These are phyloP conservation scores for Melangyna quadrimaculata DNA, from an alignment of 2,888 invertebrate species.

Conservation along the genomic window DNA sequence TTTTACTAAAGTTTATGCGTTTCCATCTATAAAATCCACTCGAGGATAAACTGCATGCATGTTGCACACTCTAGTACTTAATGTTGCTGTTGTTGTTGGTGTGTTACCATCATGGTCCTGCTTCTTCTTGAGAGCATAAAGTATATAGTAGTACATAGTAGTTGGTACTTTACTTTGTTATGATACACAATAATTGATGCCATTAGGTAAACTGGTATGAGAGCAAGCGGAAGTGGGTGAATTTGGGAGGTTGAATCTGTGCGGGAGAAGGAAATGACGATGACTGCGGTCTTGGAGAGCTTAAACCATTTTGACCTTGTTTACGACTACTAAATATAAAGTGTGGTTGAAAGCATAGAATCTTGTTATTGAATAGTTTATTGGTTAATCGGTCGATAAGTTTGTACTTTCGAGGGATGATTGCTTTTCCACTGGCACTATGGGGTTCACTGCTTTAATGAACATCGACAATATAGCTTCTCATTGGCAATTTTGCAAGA, in stretches of 20 bases:
- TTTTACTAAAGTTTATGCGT: slow-evolving; percentile 42
- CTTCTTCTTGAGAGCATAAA: slow-evolving; percentile 36
- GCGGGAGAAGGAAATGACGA: neutral
- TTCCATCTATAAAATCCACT: slow-evolving; percentile 51
- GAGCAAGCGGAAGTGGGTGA: neutral
- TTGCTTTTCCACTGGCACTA: slow-evolving; percentile 42
- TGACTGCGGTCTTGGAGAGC: slow-evolving; percentile 32
- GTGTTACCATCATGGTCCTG: neutral
- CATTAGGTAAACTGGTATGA: slow-evolving; percentile 14
- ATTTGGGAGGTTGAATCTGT: neutral
- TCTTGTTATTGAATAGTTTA: slow-evolving; percentile 70
- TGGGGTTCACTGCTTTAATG: slow-evolving; percentile 31
- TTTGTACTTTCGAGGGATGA: slow-evolving; percentile 54
- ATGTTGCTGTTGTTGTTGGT: slow-evolving; percentile 7
- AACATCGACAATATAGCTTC: slow-evolving; percentile 35
- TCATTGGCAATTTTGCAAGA: slow-evolving; percentile 45
- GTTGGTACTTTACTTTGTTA: slow-evolving; percentile 31
- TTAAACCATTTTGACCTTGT: slow-evolving; percentile 56
- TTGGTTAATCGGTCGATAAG: slow-evolving; percentile 69
- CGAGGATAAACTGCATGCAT: slow-evolving; percentile 26
- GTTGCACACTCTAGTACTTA: slow-evolving; percentile 7
- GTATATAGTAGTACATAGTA: neutral
- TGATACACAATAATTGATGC: slow-evolving; percentile 66
- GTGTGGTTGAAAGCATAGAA: slow-evolving; percentile 52
- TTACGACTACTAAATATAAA: slow-evolving; percentile 53